Evolutionary conservation across 2,888 invertebrate species (phyloP), one percentile per base, ranked within the genome.

Genomic region (Harpalus rubripes): DNA sequence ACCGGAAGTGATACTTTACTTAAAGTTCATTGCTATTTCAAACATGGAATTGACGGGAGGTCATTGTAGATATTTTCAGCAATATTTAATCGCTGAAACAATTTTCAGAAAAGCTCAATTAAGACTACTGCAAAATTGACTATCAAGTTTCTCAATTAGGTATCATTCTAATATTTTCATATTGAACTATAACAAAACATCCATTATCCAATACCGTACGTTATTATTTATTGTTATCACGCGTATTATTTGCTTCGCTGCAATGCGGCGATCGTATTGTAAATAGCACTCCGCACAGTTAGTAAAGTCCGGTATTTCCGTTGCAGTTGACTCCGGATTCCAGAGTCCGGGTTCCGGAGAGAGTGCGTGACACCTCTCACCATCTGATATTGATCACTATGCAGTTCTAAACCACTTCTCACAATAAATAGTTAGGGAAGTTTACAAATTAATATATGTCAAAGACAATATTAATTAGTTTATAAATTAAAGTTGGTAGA

Each of bases 321-420:
- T 8, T 52, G 44, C 44, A 10, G 32, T 32, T 3, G 32, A 32
- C 32, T 32, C 6, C 44, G 44, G 44, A 52, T 12, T 52, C 10
- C 2, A 32, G 6, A 32, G 32, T 32, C 32, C 44, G 10, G 12
- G 10, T 52, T 52, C 44, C 7, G 44, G 44, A 12, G 44, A 44
- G 44, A 52, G 44, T 52, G 76, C 84, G 76, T 84, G 84, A 84
- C 84, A 84, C 84, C 78, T 84, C 65, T 84, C 78, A 78, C 78
- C 63, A 84, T 84, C 84, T 74, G 22, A 44, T 84, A 84, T 84
- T 61, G 84, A 84, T 84, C 65, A 84, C 63, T 61, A 81, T 85
- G 85, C 80, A 85, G 85, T 76, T 65, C 26, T 68, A 12, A 39
- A 32, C 68, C 15, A 68, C 26, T 26, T 15, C n/a, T 65, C 65